These are phyloP conservation scores for Cheiracanthium punctorium DNA, from an alignment of 2,888 invertebrate genomes.

Conservation along the genomic window DNA sequence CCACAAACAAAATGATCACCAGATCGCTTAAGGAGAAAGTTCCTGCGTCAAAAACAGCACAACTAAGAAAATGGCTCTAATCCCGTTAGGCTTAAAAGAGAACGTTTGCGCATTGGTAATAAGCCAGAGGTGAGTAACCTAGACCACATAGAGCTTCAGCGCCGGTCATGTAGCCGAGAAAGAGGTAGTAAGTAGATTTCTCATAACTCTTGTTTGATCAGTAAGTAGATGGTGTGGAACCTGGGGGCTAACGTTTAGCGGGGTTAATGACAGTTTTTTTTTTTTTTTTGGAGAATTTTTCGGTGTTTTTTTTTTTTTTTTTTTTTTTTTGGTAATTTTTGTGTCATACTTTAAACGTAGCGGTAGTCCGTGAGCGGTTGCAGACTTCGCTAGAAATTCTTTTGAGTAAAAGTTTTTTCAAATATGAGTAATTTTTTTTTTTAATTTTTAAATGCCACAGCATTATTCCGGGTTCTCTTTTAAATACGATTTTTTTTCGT, in stretches of 20 bases:
- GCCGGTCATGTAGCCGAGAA: conserved; percentile 5
- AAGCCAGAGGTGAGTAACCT: conserved; percentile 44
- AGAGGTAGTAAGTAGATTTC: background rate
- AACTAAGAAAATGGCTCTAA: conserved; percentile 27
- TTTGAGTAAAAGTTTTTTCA: too few species aligned
- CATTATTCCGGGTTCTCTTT: too few species aligned
- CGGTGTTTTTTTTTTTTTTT: background rate
- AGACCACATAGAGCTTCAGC: background rate
- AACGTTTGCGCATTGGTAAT: conserved; percentile 17
- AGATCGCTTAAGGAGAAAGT: conserved; percentile 20
- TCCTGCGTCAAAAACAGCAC: conserved; percentile 23
- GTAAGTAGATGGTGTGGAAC: background rate
- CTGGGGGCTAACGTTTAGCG: background rate
- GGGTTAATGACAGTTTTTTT: background rate
- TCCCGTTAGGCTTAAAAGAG: conserved; percentile 35
- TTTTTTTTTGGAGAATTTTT: background rate
- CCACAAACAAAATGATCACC: background rate
- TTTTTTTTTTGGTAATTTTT: too few species aligned
- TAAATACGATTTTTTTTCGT: too few species aligned
- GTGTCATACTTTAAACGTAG: too few species aligned
- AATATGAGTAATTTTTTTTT: too few species aligned
- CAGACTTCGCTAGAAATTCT: too few species aligned
- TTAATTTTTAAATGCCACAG: too few species aligned
- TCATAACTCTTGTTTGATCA: background rate
- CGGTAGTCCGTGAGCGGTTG: too few species aligned